Base-by-base conservation (phyloP, 1,140 invertebrate species). In the Lepidurus arcticus region DNA sequence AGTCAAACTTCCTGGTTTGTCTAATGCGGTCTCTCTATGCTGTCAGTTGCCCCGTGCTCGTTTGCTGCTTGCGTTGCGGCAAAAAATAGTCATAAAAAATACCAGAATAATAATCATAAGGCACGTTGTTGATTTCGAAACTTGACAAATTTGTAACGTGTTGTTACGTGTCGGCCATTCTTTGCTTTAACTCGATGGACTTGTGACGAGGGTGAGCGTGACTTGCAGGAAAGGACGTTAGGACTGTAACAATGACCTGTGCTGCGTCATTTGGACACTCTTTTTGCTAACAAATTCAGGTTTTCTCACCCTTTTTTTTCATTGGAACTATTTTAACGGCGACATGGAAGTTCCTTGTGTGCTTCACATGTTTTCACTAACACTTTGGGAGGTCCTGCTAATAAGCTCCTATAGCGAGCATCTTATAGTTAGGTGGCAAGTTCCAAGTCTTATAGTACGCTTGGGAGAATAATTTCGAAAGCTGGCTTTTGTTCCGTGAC, bases 301-400 rank as follows among this genome's bases (percentile, higher is more conserved):
- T 34, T 34, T 34, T 34, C 34, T 34, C 34, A 34, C 9, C 53
- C 53, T 65, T 16, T 21, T 21, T 65, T 65, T 65, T 53, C 3
- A n/a, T 65, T 65, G 4, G n/a, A 47, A 47, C 34, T 34, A 34
- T 34, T 34, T 34, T 34, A 34, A 34, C 34, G 34, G 53, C 21
- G 16, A 65, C 53, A 65, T 34, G 53, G 21, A 65, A 65, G 9
- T 7, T 21, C 53, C 53, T 13, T 21, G 13, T 21, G 53, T 65
- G 53, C 53, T 16, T 65, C 53, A 65, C 53, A 65, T 65, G 53
- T 65, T 65, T 65, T 65, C 53, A 65, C 53, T 65, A 65, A 21
- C 53, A 65, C 53, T 65, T 65, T 65, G 53, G 53, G 53, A 65
- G 53, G 53, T 65, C 53, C 53, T 65, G 53, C 53, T 65, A 65